Evolutionary conservation across 2,888 invertebrate species (phyloP), one percentile per base, ranked within the genome.

Genomic region (Apotomis capreana): DNA sequence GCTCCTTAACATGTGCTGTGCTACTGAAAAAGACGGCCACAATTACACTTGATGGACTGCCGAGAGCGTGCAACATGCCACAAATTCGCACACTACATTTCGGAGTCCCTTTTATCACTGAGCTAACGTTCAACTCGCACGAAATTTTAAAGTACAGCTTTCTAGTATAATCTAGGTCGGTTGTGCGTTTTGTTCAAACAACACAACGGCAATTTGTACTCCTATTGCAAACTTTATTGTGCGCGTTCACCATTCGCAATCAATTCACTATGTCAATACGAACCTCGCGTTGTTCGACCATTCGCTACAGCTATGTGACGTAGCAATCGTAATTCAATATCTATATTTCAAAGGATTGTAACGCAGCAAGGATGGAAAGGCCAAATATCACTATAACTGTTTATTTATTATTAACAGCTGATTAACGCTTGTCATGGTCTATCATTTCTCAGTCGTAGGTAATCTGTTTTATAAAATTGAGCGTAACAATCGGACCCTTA

Each of bases 201-300:
- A 40, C 49, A 36, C 51, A 37, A 52, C 10, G 52, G 10, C 57
- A 57, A 62, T 69, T 69, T 62, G 68, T 54, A 52, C 37, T 52
- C 46, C 15, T 26, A 26, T 26, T 26, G 26, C 26, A 26, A 54
- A 44, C 6, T 55, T 61, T 62, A 63, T 54, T 62, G 55, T 59
- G 57, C 46, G 49, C 49, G 65, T 4, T 10, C 70, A 65, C 26
- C 63, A 37, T 70, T 55, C 49, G 49, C 60, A 70, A 70, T 65
- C 70, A 70, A 65, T 70, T 65, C 37, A 15, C 58, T 52, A 15
- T 46, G 54, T 70, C 70, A 65, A 70, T 65, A 61, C 49, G 58
- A 59, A 68, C 52, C 15, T 13, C 49, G 58, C 71, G 57, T 68
- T 37, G 46, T 59, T 68, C 37, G 67, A 13, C 49, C 15, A 51